phyloP scores from a whole-genome alignment of 2,888 invertebrate species.

The Lycophotia porphyrea region DNA sequence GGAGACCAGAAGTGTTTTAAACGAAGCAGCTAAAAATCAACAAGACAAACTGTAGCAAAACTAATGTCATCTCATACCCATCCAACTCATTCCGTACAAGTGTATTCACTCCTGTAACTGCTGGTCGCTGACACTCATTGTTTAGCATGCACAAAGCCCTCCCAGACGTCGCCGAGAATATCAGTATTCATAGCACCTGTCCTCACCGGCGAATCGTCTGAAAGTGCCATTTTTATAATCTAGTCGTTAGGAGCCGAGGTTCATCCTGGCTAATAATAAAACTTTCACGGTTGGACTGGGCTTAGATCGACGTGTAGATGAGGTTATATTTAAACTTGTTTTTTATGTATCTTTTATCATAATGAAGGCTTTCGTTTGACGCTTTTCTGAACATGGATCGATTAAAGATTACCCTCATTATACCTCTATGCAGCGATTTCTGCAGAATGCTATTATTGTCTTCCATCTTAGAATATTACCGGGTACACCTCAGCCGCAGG shows the following conservation, averaged over 20 bases:
- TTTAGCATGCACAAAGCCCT: constrained; percentile 46
- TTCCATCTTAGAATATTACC: background rate
- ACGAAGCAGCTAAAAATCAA: background rate
- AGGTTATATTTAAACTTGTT: constrained; percentile 7
- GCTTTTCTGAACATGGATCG: background rate
- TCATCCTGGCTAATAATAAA: constrained; percentile 24
- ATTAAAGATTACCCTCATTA: background rate
- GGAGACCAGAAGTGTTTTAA: background rate
- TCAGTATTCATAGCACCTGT: constrained; percentile 51
- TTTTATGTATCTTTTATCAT: background rate
- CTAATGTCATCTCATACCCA: background rate
- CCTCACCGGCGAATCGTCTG: constrained; percentile 10
- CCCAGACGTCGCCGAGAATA: constrained; percentile 38
- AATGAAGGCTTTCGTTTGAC: background rate
- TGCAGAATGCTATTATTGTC: background rate
- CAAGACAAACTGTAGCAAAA: background rate
- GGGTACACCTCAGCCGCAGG: background rate
- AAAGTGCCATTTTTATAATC: constrained; percentile 36
- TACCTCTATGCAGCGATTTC: background rate
- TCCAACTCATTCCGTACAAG: background rate
- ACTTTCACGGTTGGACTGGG: constrained; percentile 30
- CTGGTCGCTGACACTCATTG: constrained; percentile 36
- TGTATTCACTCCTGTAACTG: background rate
- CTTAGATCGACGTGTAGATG: constrained; percentile 1
- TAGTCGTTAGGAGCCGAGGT: constrained; percentile 19